Base-by-base conservation (phyloP, 2,797 vertebrate species). In the Acanthurus lineatus region DNA sequence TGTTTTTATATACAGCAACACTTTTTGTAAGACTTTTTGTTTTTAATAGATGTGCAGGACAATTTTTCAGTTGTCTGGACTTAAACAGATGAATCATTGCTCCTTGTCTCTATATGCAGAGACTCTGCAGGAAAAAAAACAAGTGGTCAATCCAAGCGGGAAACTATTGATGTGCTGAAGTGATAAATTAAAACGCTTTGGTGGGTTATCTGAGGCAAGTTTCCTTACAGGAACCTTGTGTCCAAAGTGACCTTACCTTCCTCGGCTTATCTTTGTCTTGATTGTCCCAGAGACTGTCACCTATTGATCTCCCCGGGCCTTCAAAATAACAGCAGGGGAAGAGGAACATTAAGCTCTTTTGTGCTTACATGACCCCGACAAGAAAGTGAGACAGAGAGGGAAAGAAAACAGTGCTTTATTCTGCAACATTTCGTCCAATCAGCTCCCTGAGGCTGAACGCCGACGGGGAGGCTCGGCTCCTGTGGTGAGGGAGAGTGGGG, bases 351-450 rank as follows among this genome's bases (percentile, higher is more conserved):
- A 83, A 85, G 74, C 70, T 77, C 64, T 75, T 88, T 77, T 84
- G 77, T 85, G 69, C 74, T 82, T 71, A 76, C 42, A 25, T 84
- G 86, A 89, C 89, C 83, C 66, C 38, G 48, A 67, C 64, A 60
- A 58, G 68, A 73, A 73, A 78, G 72, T 64, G 79, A 83, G 85
- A 82, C 71, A 17, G 72, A 84, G 65, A 67, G 64, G 56, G 48
- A 67, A 70, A 66, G 73, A 81, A 91, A 90, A 88, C 81, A 86
- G 73, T 28, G 74, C 76, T 82, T 80, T 76, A 86, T 90, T 90
- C 87, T 93, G 90, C 88, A 91, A 84, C 90, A 91, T 91, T 94
- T 92, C 90, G 90, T 88, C 89, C 90, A 92, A 94, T 94, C 92
- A 92, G 91, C 86, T 93, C 83, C 86, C 89, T 76, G 86, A 88